Base-by-base conservation (phyloP, 2,113 vertebrate species). In the Tragelaphus imberbis region DNA sequence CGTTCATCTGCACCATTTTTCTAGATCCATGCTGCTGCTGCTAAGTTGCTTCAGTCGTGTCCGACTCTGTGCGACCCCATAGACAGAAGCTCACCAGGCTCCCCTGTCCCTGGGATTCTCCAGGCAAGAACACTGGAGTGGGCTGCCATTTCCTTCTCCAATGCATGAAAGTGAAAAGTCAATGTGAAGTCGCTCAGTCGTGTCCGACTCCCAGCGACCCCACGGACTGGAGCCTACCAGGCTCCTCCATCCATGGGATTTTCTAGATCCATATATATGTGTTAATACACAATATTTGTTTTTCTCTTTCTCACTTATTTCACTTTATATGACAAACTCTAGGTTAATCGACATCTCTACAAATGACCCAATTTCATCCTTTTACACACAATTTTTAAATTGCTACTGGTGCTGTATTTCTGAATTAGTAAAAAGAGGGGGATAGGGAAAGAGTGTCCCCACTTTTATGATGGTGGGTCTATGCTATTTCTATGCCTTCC, bases 401-500 rank as follows among this genome's bases (percentile, higher is more conserved):
- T 96, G 51, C 49, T 80, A 8, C 47, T 85, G 88, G 30, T 85
- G 58, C 33, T 87, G 7, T 40, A 25, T 59, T 33, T 61, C 85
- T 53, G 30, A 58, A 30, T 40, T 84, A 94, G 13, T 16, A 36
- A 28, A 85, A 90, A 97, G 44, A 89, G 27, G 14, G 12, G 14
- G 49, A 53, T 11, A 53, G 19, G 56, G 36, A 87, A 87, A 87
- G 84, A 61, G 9, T 8, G 47, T 59, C 58, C 92, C 91, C 53
- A 59, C 85, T 94, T 97, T 97, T 65, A 97, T 12, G 91, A 53
- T 12, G 58, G 58, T 40, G 40, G 8, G 47, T 53, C 19, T 85
- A 19, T 40, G 25, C 53, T 88, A 28, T 49, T 75, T 95, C 96
- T 95, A 44, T 23, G n/a, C 88, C 95, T 90, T 96, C 77, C 59